Evolutionary conservation across 1,140 invertebrate genomes (phyloP), one percentile per base, ranked within the genome.

Genomic region (Trichonephila clavipes): DNA sequence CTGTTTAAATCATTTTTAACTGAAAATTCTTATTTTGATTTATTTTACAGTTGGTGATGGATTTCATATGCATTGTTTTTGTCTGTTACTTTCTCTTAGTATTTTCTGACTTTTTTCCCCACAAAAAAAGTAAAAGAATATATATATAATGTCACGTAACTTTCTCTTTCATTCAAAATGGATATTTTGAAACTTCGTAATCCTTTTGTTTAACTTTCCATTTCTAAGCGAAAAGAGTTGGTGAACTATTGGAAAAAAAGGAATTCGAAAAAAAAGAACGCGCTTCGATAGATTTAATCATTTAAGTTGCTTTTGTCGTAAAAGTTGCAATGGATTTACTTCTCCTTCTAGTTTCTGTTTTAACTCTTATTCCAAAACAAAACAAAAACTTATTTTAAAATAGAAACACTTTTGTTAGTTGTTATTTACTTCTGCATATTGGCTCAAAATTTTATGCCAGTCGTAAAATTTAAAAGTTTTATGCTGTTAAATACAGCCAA

Each of bases 161-260:
- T 24, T 77, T 18, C 51, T 58, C 82, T n/a, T 59, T 83, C 82
- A 83, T 83, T 83, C 82, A 83, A 83, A 83, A 83, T 83, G 82
- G 82, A 83, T 83, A 83, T 51, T 83, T 59, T 51, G 19, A 83
- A 83, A 83, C 44, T 83, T 83, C 82, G 82, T 83, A 83, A 83
- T 83, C 82, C 51, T 44, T 83, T 83, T 83, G 82, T 83, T 83
- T 83, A 83, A 83, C 82, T 83, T 83, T 59, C 82, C 82, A 83
- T 83, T 83, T 83, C 82, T 83, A 44, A 24, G 59, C 19, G 19
- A 77, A 77, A 77, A 24, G 21, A 58, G 40, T 83, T 83, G 44
- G 82, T 12, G 21, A 28, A 59, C n/a, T 44, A 51, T 51, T 51
- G 51, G 7, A 51, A 51, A 51, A 51, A 51, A 51, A 10, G 10